A percentile compares a stretch with the other conserved stretches of the same genome.
Evolutionary conservation across 2,797 vertebrate genomes (phyloP).

Genomic region (Semaprochilodus insignis): DNA sequence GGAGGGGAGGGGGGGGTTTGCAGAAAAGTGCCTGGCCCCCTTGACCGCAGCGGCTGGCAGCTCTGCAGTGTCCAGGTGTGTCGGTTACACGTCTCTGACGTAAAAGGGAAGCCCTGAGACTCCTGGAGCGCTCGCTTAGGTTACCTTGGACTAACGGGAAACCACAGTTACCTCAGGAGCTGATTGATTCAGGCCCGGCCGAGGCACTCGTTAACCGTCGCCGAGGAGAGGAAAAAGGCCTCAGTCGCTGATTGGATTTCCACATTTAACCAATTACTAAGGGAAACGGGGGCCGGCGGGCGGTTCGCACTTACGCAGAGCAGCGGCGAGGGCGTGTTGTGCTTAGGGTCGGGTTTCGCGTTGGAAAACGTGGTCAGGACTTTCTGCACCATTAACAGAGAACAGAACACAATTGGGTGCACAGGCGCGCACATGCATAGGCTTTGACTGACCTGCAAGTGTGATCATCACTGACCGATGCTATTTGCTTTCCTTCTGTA

Average conservation of each 20-base stretch:
- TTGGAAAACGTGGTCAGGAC: constrained; percentile 77
- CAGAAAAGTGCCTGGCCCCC: constrained; percentile 9
- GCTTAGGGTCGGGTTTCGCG: constrained; percentile 78
- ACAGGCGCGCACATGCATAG: constrained; percentile 36
- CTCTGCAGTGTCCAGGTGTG: constrained; percentile 47
- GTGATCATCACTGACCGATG: constrained; percentile 97
- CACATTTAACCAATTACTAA: constrained; percentile 82
- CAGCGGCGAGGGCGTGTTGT: constrained; percentile 74
- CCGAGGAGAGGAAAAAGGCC: constrained; percentile 67
- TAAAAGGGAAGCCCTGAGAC: constrained; percentile 53
- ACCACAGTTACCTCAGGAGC: constrained; percentile 64
- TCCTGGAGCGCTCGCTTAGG: constrained; percentile 59
- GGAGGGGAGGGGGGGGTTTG: background rate
- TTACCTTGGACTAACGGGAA: constrained; percentile 69
- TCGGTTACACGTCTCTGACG: constrained; percentile 56
- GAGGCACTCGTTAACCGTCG: constrained; percentile 64
- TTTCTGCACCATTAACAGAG: constrained; percentile 85
- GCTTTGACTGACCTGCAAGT: constrained; percentile 89
- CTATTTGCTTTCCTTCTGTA: constrained; percentile 90
- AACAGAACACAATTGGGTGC: constrained; percentile 70
- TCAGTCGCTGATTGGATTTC: constrained; percentile 79
- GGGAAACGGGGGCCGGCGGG: constrained; percentile 69
- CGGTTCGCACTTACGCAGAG: constrained; percentile 72
- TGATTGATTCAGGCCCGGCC: constrained; percentile 69
- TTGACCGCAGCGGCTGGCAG: constrained; percentile 32